Percentiles rank a stretch among this genome's conserved stretches.
These are phyloP conservation scores for Proales similis DNA, from an alignment of 1,140 invertebrate species.

Conservation along the genomic window DNA sequence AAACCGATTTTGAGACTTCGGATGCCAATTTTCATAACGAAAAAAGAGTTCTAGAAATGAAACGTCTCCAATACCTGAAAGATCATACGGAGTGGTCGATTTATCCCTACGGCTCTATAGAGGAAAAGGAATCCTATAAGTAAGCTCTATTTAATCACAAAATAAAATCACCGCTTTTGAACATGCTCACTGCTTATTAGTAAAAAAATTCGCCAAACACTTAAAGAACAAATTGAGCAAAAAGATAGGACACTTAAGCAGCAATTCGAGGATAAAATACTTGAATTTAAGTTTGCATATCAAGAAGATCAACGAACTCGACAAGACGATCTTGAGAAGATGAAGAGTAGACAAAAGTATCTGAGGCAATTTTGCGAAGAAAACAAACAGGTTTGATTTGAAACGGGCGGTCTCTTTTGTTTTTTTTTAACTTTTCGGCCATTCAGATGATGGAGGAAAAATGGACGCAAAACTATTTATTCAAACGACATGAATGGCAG, in stretches of 20 bases:
- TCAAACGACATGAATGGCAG: conserved; percentile 35
- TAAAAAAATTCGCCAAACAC: conserved; percentile 26
- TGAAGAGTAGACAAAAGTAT: conserved; percentile 3
- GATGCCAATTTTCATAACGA: conserved; percentile 30
- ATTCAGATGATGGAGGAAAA: conserved; percentile 36
- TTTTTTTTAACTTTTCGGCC: background rate
- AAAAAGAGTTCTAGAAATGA: conserved; percentile 11
- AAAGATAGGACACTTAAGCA: conserved; percentile 16
- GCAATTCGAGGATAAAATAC: conserved; percentile 8
- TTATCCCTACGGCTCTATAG: conserved; percentile 29
- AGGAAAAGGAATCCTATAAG: conserved; percentile 31
- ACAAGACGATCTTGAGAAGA: conserved; percentile 13
- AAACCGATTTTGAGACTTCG: conserved; percentile 17
- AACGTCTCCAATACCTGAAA: conserved; percentile 17
- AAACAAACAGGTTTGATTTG: conserved; percentile 11
- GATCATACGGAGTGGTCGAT: conserved; percentile 23
- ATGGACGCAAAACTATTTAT: conserved; percentile 25
- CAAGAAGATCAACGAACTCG: conserved; percentile 16
- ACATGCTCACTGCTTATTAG: background rate
- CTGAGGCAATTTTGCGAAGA: conserved; percentile 1
- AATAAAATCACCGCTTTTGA: background rate
- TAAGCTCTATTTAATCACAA: background rate
- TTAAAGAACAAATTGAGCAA: conserved; percentile 36
- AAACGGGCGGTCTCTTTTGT: background rate
- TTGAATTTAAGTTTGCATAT: conserved; percentile 16